Evolutionary conservation across 2,113 vertebrate species (phyloP).

Genomic region (Crotalus horridus): DNA sequence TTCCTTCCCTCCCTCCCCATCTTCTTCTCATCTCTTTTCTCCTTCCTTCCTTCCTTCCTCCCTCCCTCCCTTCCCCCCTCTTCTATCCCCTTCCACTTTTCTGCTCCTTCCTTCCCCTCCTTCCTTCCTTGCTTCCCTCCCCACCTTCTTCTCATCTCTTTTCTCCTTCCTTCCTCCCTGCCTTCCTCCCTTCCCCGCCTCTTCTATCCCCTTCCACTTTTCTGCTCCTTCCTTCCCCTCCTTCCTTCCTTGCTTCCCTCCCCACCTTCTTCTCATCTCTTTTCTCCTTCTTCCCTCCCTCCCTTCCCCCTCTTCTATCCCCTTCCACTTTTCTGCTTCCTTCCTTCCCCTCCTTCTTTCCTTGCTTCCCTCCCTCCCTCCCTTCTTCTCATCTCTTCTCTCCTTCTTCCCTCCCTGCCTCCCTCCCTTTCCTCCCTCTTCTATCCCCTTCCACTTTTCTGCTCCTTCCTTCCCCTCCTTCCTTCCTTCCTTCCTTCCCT

Average conservation of each 20-base stretch:
- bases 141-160: too few species aligned
- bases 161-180: too few species aligned
- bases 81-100: too few species aligned
- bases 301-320: not conserved
- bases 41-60: accelerated
- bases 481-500: too few species aligned
- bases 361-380: not conserved
- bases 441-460: not conserved
- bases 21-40: too few species aligned
- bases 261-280: too few species aligned
- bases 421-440: not conserved
- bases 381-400: not conserved
- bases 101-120: not conserved
- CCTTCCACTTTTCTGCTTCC: too few species aligned
- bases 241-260: not conserved
- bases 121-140: not conserved
- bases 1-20: not conserved
- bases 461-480: not conserved
- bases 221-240: not conserved
- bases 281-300: not conserved
- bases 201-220: too few species aligned
- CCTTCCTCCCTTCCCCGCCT: too few species aligned
- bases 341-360: not conserved
- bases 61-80: too few species aligned
- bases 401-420: not conserved